Evolutionary conservation across 2,888 invertebrate species (phyloP).

Genomic region (Unio delphinus): DNA sequence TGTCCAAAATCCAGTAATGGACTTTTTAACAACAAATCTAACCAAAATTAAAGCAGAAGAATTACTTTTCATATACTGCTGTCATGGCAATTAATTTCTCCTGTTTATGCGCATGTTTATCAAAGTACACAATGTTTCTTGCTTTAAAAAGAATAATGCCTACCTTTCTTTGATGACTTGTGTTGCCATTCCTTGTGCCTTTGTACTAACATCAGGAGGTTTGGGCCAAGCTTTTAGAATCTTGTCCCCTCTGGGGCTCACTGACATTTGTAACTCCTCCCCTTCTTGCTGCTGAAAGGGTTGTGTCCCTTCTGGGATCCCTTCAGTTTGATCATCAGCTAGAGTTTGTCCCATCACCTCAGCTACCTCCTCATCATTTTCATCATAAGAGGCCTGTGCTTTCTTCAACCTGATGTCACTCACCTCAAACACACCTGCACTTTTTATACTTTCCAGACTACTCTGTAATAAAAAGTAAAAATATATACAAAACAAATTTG

Average conservation of each 20-base stretch:
- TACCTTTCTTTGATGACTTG: slow-evolving; percentile 29
- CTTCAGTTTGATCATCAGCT: slow-evolving; percentile 32
- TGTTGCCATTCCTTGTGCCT: slow-evolving; percentile 33
- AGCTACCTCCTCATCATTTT: slow-evolving; percentile 60
- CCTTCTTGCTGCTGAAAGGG: slow-evolving; percentile 39
- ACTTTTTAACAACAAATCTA: too few species aligned
- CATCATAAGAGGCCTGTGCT: slow-evolving; percentile 47
- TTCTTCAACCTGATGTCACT: slow-evolving; percentile 26
- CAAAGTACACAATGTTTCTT: not conserved
- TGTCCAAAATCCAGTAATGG: too few species aligned
- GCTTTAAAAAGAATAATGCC: not conserved
- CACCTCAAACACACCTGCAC: slow-evolving; percentile 45
- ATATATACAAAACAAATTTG: too few species aligned
- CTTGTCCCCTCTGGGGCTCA: slow-evolving; percentile 26
- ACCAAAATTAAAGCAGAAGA: too few species aligned
- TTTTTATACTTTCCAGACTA: slow-evolving; percentile 34
- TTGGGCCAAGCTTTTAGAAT: slow-evolving; percentile 59
- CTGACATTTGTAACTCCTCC: slow-evolving; percentile 2
- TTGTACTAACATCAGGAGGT: slow-evolving; percentile 57
- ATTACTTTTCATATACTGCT: too few species aligned
- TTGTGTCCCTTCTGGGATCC: slow-evolving; percentile 37
- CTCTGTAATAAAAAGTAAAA: too few species aligned
- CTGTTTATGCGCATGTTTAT: too few species aligned
- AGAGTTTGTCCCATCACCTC: slow-evolving; percentile 47
- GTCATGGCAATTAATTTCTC: too few species aligned